Percentiles rank a stretch among this genome's conserved stretches.
Evolutionary conservation across 1,140 invertebrate genomes (phyloP).

Genomic region (Lepidurus arcticus): DNA sequence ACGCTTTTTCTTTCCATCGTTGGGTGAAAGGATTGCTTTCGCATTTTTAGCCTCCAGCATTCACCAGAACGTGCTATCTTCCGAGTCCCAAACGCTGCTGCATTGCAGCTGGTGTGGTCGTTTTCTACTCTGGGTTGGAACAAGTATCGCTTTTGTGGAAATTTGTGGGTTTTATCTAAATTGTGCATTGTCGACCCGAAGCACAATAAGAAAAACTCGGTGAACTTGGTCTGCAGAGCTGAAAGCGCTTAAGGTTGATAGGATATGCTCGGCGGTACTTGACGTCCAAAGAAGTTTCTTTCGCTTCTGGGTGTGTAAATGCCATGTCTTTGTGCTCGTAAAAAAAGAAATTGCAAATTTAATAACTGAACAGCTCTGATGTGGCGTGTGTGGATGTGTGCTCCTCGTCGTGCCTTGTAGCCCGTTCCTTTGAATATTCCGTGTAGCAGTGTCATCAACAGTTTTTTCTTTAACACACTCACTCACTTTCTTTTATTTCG

Average conservation of each 20-base stretch:
- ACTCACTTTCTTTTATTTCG: no score
- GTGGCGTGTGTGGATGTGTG: constrained; percentile 1
- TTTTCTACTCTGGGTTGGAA: not conserved
- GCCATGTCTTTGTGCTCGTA: not conserved
- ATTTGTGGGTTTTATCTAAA: not conserved
- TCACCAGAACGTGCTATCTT: constrained; percentile 6
- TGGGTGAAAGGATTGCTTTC: not conserved
- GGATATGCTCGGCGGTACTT: not conserved
- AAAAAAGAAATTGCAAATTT: not conserved
- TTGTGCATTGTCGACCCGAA: not conserved
- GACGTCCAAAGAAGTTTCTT: constrained; percentile 4
- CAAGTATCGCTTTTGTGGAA: not conserved
- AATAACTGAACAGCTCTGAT: not conserved
- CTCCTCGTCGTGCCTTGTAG: not conserved
- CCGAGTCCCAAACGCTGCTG: not conserved
- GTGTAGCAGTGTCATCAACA: not conserved
- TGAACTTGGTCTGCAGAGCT: not conserved
- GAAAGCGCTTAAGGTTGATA: not conserved
- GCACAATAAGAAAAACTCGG: not conserved
- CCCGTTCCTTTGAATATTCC: not conserved
- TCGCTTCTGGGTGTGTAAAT: not conserved
- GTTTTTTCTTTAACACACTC: not conserved
- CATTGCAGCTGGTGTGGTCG: constrained; percentile 16
- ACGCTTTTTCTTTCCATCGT: not conserved
- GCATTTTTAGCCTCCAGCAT: not conserved